Evolutionary conservation across 2,113 vertebrate genomes (phyloP).

Genomic region (Delphinapterus leucas): DNA sequence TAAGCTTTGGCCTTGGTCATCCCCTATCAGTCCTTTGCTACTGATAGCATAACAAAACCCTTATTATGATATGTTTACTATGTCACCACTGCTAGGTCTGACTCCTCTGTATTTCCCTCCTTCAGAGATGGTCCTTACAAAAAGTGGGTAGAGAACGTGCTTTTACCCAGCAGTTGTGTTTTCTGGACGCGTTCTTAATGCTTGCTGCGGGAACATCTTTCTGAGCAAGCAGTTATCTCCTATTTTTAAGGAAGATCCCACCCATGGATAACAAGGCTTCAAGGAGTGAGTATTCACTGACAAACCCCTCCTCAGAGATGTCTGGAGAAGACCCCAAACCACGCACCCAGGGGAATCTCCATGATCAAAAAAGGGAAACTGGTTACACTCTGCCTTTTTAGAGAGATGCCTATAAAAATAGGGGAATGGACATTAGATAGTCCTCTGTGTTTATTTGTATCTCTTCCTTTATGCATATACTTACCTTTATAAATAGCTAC

Average conservation of each 20-base stretch:
- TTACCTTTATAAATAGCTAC: constrained; percentile 52
- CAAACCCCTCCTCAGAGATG: background rate
- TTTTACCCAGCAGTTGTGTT: background rate
- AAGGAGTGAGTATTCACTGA: background rate
- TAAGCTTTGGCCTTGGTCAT: background rate
- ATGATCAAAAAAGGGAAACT: background rate
- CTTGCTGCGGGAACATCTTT: background rate
- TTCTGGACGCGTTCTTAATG: background rate
- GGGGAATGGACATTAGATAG: background rate
- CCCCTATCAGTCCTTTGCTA: background rate
- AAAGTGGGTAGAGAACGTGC: background rate
- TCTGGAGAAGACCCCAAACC: constrained; percentile 22
- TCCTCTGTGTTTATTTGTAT: constrained; percentile 24
- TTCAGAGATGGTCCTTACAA: constrained; percentile 30
- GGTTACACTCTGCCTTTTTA: constrained; percentile 8
- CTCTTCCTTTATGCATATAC: constrained; percentile 22
- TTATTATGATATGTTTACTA: constrained; percentile 1
- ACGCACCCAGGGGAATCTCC: background rate
- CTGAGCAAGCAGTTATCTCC: background rate
- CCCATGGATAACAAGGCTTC: background rate
- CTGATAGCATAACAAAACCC: constrained; percentile 31
- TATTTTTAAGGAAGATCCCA: constrained; percentile 41
- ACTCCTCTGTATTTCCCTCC: background rate
- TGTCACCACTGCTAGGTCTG: background rate
- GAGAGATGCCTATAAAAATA: background rate